phyloP scores from a whole-genome alignment of 1,140 invertebrate species.

The Sogatella furcifera region DNA sequence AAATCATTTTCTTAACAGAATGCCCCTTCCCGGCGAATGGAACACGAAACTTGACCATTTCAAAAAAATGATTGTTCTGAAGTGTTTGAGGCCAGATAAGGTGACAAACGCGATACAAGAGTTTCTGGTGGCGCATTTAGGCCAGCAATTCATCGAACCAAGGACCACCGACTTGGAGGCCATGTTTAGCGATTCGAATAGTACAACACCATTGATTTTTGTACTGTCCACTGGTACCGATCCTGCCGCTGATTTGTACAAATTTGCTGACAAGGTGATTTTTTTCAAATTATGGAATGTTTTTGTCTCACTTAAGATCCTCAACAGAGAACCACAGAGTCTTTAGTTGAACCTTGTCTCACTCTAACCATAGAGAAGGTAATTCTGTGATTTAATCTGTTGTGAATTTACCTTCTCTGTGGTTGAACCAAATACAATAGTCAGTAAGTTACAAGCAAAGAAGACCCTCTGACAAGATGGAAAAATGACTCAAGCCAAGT shows the following conservation, averaged over 20 bases:
- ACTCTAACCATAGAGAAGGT: too few relatives aligned
- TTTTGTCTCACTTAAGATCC: too few relatives aligned
- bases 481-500: too few relatives aligned
- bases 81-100: constrained; percentile 62
- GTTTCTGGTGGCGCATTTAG: constrained; percentile 46
- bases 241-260: constrained; percentile 49
- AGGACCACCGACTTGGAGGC: constrained; percentile 49
- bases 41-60: constrained; percentile 44
- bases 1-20: background rate
- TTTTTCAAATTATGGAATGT: too few relatives aligned
- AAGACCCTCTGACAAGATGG: too few relatives aligned
- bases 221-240: constrained; percentile 59
- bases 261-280: constrained; percentile 54
- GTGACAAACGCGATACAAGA: constrained; percentile 51
- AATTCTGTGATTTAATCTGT: too few relatives aligned
- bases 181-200: constrained; percentile 52
- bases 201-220: constrained; percentile 51
- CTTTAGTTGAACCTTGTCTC: too few relatives aligned
- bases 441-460: too few relatives aligned
- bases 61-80: constrained; percentile 56
- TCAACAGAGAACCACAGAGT: too few relatives aligned
- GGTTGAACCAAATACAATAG: too few relatives aligned
- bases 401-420: too few relatives aligned
- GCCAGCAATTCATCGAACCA: constrained; percentile 52
- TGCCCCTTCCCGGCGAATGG: background rate